Base-by-base conservation (phyloP, 2,888 invertebrate species). In the Camponotus fellah region DNA sequence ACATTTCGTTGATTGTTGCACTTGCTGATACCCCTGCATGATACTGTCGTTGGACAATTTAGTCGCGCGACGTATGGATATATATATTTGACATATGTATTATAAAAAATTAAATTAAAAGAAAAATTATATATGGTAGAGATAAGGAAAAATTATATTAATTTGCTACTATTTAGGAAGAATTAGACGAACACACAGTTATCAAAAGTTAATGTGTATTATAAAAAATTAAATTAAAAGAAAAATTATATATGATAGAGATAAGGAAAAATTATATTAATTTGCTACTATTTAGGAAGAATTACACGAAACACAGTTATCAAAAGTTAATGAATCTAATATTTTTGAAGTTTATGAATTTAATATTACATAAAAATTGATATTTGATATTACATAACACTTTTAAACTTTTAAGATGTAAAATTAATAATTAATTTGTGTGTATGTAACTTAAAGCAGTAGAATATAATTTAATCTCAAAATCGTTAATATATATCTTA, bases 1-100 rank as follows among this genome's bases (percentile, higher is more conserved):
- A 72, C 53, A 21, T 26, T 34, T 6, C 49, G 72, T 21, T 21
- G 58, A 77, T 69, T 69, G 56, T 43, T 40, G 21, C 77, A 58
- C 43, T 37, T 34, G 49, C 62, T 32, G 49, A 34, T 37, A 26
- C 37, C 17, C 17, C 17, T 26, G 26, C 43, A 60, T 12, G 43
- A 46, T 46, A 12, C 46, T 43, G 40, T 53, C 40, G 76, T 37
- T 66, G 8, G 26, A 17, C 53, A 26, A 76, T 40, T 40, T 40
- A 21, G 12, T n/a, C 21, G 9, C 2, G n/a, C 60, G 6, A 60
- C 17, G 14, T 6, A 6, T 17, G 17, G 34, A 32, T 32, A 14
- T 43, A 21, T 8, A 26, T 37, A 37, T 37, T 53, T 53, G 9
- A 12, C 49, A n/a, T 34, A 46, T 49, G 17, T 49, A 10, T 37